Evolutionary conservation across 1,140 invertebrate species (phyloP), one percentile per base, ranked within the genome.

Genomic region (Brachionus manjavacas): DNA sequence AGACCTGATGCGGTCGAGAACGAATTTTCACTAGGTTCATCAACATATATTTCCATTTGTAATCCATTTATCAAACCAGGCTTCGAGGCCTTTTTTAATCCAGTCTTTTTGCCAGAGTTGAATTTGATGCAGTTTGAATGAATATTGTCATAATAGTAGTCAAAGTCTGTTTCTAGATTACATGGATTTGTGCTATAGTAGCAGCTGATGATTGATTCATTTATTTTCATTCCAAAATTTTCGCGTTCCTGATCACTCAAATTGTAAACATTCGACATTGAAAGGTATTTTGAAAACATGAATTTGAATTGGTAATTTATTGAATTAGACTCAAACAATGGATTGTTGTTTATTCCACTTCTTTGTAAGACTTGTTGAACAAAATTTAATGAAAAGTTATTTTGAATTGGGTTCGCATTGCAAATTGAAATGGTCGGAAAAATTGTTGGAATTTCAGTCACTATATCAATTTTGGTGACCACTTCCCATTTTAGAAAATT

Each of bases 361-460:
- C 14, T 14, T 3, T 46, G 12, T 3, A 46, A 46, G 11, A 46
- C 11, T 46, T 46, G 43, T 1, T 46, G 11, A 14, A 46, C 11
- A n/a, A 14, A 46, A 25, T 64, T 6, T 39, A 64, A 6, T 7
- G 79, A 39, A 64, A 28, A 41, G 20, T 60, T 60, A 20, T 25
- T 81, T 39, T 23, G 20, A 11, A 81, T 43, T 2, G 49, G 35
- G 12, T 81, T 68, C 6, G 35, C 41, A 35, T 14, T 81, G 25
- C 79, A 81, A 43, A 81, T 81, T 3, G 79, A 41, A 1, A 81
- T 35, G 2, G 79, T 81, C 3, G 79, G 79, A 64, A 81, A 81
- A 39, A 41, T 25, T 4, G 52, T 4, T 12, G 79, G 79, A n/a
- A 16, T 81, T 46, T 64, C 79, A 14, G 52, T 25, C 6, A 64